Evolutionary conservation across 2,797 vertebrate genomes (phyloP).

Genomic region (Anas georgica): DNA sequence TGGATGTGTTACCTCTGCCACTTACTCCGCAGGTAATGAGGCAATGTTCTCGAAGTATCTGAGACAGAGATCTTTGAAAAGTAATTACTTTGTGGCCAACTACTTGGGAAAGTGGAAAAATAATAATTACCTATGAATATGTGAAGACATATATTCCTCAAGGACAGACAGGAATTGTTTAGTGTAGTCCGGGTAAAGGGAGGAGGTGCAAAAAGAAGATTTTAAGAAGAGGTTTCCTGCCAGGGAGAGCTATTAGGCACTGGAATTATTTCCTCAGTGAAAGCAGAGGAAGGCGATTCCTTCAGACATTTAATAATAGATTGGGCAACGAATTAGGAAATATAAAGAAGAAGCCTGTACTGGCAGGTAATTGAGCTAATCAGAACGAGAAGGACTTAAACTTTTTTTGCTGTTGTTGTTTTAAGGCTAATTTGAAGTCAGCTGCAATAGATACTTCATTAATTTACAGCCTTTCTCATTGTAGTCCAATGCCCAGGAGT

Average conservation of each 20-base stretch:
- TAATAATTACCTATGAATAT: slow-evolving; percentile 46
- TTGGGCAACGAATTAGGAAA: slow-evolving; percentile 71
- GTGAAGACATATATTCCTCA: slow-evolving; percentile 43
- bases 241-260: slow-evolving; percentile 61
- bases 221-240: slow-evolving; percentile 56
- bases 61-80: slow-evolving; percentile 33
- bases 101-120: slow-evolving; percentile 40
- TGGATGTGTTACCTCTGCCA: neutral
- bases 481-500: slow-evolving; percentile 26
- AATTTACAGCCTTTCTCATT: slow-evolving; percentile 34
- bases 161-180: slow-evolving; percentile 43
- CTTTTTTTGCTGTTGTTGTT: neutral
- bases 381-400: slow-evolving; percentile 14
- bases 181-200: slow-evolving; percentile 8
- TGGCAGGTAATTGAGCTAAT: slow-evolving; percentile 60
- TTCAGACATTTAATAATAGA: slow-evolving; percentile 74
- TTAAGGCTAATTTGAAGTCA: slow-evolving; percentile 34
- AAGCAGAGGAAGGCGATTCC: slow-evolving; percentile 59
- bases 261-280: slow-evolving; percentile 70
- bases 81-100: neutral
- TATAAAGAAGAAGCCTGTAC: slow-evolving; percentile 61
- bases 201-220: slow-evolving; percentile 61
- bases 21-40: slow-evolving; percentile 31
- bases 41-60: slow-evolving; percentile 23
- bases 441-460: slow-evolving; percentile 47